These are phyloP conservation scores for Motacilla alba DNA, from an alignment of 2,113 vertebrate species.

Conservation along the genomic window DNA sequence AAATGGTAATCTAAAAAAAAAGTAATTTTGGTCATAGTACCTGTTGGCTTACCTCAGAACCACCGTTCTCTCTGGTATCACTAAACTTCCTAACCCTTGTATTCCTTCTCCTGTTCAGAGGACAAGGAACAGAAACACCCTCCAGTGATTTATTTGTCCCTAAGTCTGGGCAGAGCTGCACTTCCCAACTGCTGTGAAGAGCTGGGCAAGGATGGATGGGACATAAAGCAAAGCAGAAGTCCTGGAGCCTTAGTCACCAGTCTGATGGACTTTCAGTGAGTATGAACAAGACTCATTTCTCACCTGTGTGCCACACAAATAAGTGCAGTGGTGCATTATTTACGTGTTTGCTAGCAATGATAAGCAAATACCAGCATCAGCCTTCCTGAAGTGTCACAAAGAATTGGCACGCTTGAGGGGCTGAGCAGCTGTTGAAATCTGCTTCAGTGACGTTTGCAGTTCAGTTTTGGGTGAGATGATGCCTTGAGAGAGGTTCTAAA, in stretches of 20 bases:
- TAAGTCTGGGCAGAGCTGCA: neutral
- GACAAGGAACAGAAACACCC: neutral
- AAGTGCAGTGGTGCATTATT: neutral
- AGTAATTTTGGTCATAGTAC: neutral
- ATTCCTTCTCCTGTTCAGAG: neutral
- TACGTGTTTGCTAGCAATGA: neutral
- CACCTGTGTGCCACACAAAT: neutral
- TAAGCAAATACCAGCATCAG: neutral
- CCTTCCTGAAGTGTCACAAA: neutral
- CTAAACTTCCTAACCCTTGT: neutral
- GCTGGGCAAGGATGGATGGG: constrained; percentile 13
- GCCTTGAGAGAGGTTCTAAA: neutral
- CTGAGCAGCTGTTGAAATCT: neutral
- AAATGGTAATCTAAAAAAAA: neutral
- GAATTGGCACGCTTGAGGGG: neutral
- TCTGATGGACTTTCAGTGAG: constrained; percentile 32
- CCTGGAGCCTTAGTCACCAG: constrained; percentile 21
- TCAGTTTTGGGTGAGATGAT: neutral
- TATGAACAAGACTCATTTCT: neutral
- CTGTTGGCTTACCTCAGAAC: neutral
- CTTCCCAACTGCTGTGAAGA: neutral
- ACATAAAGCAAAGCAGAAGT: constrained; percentile 6
- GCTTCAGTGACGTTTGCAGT: neutral
- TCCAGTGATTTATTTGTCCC: neutral
- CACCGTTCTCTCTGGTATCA: neutral